Base-by-base conservation (phyloP, 2,888 invertebrate species). In the Pandemis corylana region DNA sequence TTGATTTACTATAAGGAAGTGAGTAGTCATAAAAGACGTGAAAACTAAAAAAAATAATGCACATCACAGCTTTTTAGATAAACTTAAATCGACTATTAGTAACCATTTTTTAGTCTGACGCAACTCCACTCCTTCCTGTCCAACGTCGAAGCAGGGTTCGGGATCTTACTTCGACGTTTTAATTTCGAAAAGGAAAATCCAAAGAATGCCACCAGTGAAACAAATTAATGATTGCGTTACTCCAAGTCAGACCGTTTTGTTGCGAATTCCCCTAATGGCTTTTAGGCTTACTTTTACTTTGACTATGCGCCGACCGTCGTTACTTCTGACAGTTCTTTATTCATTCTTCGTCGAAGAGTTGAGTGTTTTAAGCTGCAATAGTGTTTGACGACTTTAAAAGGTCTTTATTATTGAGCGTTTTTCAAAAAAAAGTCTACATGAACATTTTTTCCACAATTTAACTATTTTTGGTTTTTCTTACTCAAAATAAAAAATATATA, bases 211-310 rank as follows among this genome's bases (percentile, higher is more conserved):
- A 56, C 36, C 56, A 65, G 36, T 71, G 71, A n/a, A 71, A 65
- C 71, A 71, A 71, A 71, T 71, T 65, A 71, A 71, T 56, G 71
- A 65, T 71, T 71, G 42, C 56, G 69, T 61, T 64, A 56, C 71
- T 65, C 42, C 42, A 56, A 71, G 15, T 65, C 56, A 3, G 61
- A 62, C 61, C 65, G 15, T 65, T 65, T 65, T 28, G 65, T 59
- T 71, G 56, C 64, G 46, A 71, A 71, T 71, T 65, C 71, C 53
- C 36, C 28, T 71, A 71, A 71, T 71, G 71, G 71, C 28, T 71
- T 65, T 71, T 13, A 65, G 59, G 65, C 56, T 71, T 46, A 65
- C 65, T 70, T 63, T 51, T 3, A 51, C 63, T 65, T 42, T 56
- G 68, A 49, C 61, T 62, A 49, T 9, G 68, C 12, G 15, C n/a